Evolutionary conservation across 2,113 vertebrate species (phyloP).

Genomic region (Suncus etruscus): DNA sequence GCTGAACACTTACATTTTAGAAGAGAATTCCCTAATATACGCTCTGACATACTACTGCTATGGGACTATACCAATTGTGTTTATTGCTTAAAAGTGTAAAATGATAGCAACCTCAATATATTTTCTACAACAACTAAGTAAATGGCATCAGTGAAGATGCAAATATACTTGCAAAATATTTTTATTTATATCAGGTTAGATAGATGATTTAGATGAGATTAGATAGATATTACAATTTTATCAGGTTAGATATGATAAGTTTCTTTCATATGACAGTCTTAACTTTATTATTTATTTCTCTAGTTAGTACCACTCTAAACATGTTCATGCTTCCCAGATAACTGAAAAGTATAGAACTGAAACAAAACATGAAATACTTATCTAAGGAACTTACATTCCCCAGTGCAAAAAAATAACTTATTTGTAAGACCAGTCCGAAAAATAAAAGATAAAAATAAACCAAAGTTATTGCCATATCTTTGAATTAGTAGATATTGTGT

Average conservation of each 20-base stretch:
- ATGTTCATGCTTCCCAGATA: neutral
- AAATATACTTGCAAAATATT: neutral
- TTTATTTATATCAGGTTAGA: neutral
- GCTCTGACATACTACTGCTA: neutral
- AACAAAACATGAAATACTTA: neutral
- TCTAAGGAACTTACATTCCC: neutral
- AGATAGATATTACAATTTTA: neutral
- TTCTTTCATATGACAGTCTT: neutral
- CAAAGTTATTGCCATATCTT: neutral
- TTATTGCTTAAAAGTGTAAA: conserved; percentile 35
- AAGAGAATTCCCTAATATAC: neutral
- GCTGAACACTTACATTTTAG: conserved; percentile 2
- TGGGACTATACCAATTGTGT: neutral
- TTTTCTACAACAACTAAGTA: conserved; percentile 3
- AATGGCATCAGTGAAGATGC: neutral
- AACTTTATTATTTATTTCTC: neutral
- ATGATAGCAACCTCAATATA: conserved; percentile 19
- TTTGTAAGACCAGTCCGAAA: neutral
- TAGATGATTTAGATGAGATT: neutral
- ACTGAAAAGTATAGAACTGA: neutral
- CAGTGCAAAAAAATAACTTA: no score
- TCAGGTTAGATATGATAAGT: neutral
- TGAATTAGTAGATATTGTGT: neutral
- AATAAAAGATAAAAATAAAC: conserved; percentile 19
- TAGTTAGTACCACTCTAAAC: neutral